Conservation (phyloP, 2,888 invertebrate genomes). For the Quadroppia sp. region DNA sequence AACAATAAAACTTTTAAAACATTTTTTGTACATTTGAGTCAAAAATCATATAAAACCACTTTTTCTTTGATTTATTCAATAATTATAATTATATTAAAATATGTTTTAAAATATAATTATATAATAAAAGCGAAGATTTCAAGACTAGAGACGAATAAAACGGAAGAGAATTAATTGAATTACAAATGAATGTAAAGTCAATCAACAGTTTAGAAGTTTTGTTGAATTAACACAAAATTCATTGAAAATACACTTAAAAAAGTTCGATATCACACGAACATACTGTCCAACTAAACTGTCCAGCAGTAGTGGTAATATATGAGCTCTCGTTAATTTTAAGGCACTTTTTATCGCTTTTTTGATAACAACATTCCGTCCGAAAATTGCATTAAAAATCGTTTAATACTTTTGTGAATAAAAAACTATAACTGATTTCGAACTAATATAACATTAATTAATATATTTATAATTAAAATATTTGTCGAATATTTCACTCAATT, state of each 20-base stretch:
- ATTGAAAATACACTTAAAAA: background rate
- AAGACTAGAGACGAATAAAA: constrained; percentile 25
- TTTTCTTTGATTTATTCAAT: background rate
- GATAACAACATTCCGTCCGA: background rate
- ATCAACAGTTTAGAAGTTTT: constrained; percentile 14
- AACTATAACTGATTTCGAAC: background rate
- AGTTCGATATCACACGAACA: background rate
- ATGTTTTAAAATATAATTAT: background rate
- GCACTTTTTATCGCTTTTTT: background rate
- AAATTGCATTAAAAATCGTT: background rate
- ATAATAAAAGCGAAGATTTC: background rate
- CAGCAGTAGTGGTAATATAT: background rate
- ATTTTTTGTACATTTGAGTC: constrained; percentile 29
- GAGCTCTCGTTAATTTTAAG: constrained; percentile 13
- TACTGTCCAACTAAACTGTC: background rate
- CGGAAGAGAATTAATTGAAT: background rate
- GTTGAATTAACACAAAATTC: background rate
- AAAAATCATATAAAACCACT: constrained; percentile 21
- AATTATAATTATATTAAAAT: background rate
- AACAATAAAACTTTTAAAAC: background rate
- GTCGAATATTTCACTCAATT: background rate
- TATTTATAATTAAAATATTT: constrained; percentile 3
- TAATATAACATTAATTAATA: background rate
- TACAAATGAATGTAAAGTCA: background rate
- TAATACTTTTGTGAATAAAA: constrained; percentile 2